phyloP scores from a whole-genome alignment of 2,888 invertebrate genomes.

The Zaprionus lineosus region DNA sequence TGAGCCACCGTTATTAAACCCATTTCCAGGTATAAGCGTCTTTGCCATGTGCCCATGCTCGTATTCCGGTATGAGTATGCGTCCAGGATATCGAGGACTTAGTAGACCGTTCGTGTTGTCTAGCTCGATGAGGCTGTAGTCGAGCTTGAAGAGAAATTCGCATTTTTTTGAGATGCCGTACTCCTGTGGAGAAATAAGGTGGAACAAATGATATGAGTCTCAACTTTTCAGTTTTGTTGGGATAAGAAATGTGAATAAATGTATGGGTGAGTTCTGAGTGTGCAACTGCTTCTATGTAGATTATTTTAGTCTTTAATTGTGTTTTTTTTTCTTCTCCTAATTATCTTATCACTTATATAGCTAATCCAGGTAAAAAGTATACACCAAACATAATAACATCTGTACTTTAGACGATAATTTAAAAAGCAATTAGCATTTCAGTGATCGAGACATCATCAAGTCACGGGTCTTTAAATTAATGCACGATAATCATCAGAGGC shows the following conservation, averaged over 20 bases:
- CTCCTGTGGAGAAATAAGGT: slow-evolving; percentile 83
- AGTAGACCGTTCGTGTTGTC: slow-evolving; percentile 87
- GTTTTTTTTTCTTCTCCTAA: too few relatives aligned
- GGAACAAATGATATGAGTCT: neutral
- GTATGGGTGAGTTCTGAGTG: too few relatives aligned
- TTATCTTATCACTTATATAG: too few relatives aligned
- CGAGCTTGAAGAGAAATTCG: slow-evolving; percentile 86
- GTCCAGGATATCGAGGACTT: slow-evolving; percentile 88
- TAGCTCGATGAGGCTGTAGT: slow-evolving; percentile 87
- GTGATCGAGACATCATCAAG: neutral
- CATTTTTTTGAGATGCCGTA: slow-evolving; percentile 86
- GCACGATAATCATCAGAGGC: slow-evolving; percentile 11
- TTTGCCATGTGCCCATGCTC: slow-evolving; percentile 82
- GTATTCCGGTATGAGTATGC: slow-evolving; percentile 86
- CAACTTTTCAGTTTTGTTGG: neutral
- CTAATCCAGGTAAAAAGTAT: too few relatives aligned
- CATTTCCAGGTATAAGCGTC: slow-evolving; percentile 66
- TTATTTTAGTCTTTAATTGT: too few relatives aligned
- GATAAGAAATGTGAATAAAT: neutral
- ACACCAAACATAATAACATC: too few relatives aligned
- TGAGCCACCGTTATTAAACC: slow-evolving; percentile 37
- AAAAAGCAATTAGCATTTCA: neutral
- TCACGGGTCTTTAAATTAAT: slow-evolving; percentile 28
- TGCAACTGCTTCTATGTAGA: too few relatives aligned
- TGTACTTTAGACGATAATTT: neutral